Conservation (phyloP, 2,797 vertebrate species). For the Pteronotus mesoamericanus region DNA sequence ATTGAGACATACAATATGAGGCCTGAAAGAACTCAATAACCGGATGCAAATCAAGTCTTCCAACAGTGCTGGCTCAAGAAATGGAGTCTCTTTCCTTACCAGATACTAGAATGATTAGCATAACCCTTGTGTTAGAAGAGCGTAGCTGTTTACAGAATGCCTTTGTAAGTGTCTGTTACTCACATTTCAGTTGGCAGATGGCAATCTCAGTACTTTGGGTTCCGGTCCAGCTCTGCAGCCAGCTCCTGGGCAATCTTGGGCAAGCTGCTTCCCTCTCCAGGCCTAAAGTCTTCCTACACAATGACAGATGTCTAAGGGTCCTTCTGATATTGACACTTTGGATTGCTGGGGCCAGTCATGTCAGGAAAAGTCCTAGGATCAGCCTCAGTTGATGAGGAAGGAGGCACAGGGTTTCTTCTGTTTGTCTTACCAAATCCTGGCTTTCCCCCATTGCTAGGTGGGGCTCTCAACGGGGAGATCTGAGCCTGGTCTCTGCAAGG, state of each 20-base stretch:
- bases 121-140: background rate
- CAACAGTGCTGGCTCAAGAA: background rate
- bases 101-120: background rate
- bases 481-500: background rate
- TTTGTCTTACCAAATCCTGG: background rate
- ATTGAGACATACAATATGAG: background rate
- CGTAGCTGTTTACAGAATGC: background rate
- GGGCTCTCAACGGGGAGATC: background rate
- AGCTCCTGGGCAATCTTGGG: background rate
- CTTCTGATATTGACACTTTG: background rate
- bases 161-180: background rate
- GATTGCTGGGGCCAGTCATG: background rate
- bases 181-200: background rate
- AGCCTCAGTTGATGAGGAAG: background rate
- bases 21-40: background rate
- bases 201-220: no score
- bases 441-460: background rate
- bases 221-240: background rate
- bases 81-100: background rate
- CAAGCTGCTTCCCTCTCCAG: background rate
- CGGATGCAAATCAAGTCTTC: background rate
- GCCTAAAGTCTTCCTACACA: background rate
- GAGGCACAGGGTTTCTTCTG: background rate
- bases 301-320: background rate
- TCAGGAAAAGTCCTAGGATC: background rate